Evolutionary conservation across 2,113 vertebrate genomes (phyloP).

Genomic region (Megaptera novaeangliae): DNA sequence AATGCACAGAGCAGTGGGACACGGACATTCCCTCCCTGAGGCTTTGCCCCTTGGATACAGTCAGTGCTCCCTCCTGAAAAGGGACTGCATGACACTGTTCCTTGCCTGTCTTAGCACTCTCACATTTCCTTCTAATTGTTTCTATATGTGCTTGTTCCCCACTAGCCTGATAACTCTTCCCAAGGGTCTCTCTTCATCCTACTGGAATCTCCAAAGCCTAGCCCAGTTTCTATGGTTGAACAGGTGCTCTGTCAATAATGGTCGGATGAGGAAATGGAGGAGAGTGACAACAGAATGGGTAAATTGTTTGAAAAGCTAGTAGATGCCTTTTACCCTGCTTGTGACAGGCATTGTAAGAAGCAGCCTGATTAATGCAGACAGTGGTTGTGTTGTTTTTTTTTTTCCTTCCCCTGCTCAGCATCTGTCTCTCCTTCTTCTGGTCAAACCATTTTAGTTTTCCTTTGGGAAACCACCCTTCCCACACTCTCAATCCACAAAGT

Average conservation of each 20-base stretch:
- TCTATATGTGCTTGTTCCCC: too few relatives aligned
- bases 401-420: background rate
- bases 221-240: background rate
- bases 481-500: background rate
- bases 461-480: background rate
- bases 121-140: background rate
- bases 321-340: background rate
- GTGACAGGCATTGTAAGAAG: background rate
- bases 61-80: too few relatives aligned
- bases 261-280: background rate
- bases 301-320: background rate
- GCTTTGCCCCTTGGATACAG: accelerated
- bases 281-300: background rate
- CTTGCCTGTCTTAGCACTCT: background rate
- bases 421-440: slow-evolving; percentile 15
- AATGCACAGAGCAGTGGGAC: background rate
- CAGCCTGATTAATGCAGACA: background rate
- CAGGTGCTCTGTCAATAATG: background rate
- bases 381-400: background rate
- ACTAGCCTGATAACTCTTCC: background rate
- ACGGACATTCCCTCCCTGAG: background rate
- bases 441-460: slow-evolving; percentile 37
- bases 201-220: background rate
- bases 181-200: background rate
- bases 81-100: accelerated